phyloP scores from a whole-genome alignment of 2,888 invertebrate species.

The Syritta pipiens region DNA sequence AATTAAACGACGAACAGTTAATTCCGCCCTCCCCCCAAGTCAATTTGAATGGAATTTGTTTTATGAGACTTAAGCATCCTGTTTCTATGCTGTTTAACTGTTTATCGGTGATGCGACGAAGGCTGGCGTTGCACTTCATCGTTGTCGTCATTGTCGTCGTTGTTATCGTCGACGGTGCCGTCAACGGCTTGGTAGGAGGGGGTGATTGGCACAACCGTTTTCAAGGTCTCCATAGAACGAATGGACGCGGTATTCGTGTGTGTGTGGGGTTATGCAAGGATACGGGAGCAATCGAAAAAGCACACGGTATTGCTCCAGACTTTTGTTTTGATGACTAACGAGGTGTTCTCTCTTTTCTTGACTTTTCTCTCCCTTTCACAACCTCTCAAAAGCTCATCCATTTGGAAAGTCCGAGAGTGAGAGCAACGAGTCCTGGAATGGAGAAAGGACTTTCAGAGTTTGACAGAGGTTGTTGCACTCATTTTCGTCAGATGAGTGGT shows the following conservation, averaged over 20 bases:
- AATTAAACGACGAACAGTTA: slow-evolving; percentile 31
- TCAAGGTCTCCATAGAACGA: slow-evolving; percentile 50
- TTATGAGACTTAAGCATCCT: slow-evolving; percentile 12
- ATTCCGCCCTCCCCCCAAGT: slow-evolving; percentile 1
- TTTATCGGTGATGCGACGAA: slow-evolving; percentile 23
- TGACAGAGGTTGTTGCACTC: slow-evolving; percentile 11
- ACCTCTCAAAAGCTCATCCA: slow-evolving; percentile 37
- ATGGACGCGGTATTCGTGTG: background rate
- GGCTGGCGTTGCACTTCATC: slow-evolving; percentile 33
- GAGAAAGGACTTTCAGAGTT: background rate
- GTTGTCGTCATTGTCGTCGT: background rate
- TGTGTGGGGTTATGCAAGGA: slow-evolving; percentile 22
- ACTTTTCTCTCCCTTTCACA: too few relatives aligned
- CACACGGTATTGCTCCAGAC: slow-evolving; percentile 29
- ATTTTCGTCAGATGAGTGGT: slow-evolving; percentile 18
- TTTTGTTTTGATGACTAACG: slow-evolving; percentile 56
- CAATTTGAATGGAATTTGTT: slow-evolving; percentile 1
- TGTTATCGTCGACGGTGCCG: slow-evolving; percentile 1
- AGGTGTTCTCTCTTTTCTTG: slow-evolving; percentile 10
- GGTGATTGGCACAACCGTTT: slow-evolving; percentile 52
- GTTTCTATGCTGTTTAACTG: slow-evolving; percentile 21
- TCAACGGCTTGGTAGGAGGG: too few relatives aligned
- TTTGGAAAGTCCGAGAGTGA: slow-evolving; percentile 21
- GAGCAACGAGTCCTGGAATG: background rate
- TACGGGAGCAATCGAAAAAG: slow-evolving; percentile 36